A percentile compares a stretch with the other conserved stretches of the same genome.
Conservation (phyloP, 2,113 vertebrate genomes). For the Neolamprologus sp. region DNA sequence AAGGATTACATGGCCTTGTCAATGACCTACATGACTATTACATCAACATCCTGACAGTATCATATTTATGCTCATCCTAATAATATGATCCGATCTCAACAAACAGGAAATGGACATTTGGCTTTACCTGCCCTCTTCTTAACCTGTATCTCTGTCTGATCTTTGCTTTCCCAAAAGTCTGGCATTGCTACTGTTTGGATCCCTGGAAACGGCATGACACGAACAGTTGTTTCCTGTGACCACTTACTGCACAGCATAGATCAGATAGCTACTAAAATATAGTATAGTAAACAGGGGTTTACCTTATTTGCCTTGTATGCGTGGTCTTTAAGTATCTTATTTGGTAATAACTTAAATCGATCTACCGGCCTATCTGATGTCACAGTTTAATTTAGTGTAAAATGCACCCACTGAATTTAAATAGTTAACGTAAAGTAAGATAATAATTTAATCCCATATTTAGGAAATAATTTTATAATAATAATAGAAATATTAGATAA, state of each 20-base stretch:
- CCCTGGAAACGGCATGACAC: background rate
- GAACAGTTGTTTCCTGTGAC: background rate
- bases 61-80: slow-evolving; percentile 3
- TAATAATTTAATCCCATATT: background rate
- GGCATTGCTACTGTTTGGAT: background rate
- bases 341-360: background rate
- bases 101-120: background rate
- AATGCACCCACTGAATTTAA: background rate
- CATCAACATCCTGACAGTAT: background rate
- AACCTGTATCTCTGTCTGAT: background rate
- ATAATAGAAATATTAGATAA: background rate
- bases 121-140: background rate
- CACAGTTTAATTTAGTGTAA: background rate
- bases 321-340: background rate
- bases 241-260: background rate
- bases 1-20: slow-evolving; percentile 11
- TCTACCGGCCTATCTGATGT: background rate
- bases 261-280: background rate
- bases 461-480: background rate
- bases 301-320: background rate
- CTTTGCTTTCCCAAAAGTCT: background rate
- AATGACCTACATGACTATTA: background rate
- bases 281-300: background rate
- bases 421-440: background rate
- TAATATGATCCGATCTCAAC: background rate